Conservation (phyloP, 2,113 vertebrate genomes). For the Panthera leo region DNA sequence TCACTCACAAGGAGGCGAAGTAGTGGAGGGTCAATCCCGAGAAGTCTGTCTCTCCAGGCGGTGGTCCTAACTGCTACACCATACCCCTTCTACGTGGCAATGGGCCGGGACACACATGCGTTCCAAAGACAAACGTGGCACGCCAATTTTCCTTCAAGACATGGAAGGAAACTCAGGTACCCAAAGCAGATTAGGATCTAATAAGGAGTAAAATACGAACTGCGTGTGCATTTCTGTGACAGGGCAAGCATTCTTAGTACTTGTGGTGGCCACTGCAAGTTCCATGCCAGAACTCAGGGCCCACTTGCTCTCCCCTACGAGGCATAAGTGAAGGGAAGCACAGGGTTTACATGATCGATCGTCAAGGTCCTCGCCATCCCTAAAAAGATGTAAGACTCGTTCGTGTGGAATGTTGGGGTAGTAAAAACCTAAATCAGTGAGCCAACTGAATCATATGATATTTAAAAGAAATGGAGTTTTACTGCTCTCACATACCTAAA, state of each 20-base stretch:
- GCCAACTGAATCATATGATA: constrained; percentile 70
- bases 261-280: background rate
- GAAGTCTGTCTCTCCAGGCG: background rate
- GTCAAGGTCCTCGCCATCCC: constrained; percentile 44
- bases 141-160: background rate
- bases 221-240: background rate
- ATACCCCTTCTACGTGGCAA: background rate
- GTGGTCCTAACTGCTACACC: background rate
- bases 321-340: background rate
- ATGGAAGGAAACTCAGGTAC: background rate
- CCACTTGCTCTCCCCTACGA: background rate
- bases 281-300: background rate
- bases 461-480: constrained; percentile 69
- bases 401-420: background rate
- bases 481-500: constrained; percentile 66
- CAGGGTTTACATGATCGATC: background rate
- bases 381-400: constrained; percentile 55
- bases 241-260: background rate
- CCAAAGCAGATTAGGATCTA: background rate
- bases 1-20: background rate
- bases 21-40: background rate
- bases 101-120: background rate
- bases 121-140: background rate
- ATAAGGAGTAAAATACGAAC: background rate
- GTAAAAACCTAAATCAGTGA: constrained; percentile 65